These are phyloP conservation scores for Triplophysa siluroides DNA, from an alignment of 2,113 vertebrate species.

Conservation along the genomic window DNA sequence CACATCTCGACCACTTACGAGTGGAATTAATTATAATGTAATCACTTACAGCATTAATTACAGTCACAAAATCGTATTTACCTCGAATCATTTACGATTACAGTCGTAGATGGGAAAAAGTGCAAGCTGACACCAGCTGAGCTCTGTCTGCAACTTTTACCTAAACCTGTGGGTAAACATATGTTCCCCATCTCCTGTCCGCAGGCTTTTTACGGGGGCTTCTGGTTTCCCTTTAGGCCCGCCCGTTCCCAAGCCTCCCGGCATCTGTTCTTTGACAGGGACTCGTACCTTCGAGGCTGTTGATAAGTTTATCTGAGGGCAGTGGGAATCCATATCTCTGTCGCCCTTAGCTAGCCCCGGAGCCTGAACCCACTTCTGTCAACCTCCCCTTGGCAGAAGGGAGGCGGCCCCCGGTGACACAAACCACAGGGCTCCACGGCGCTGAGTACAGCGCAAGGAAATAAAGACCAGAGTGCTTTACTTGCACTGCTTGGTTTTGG, in stretches of 20 bases:
- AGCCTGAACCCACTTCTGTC: constrained; percentile 53
- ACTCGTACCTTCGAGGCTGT: constrained; percentile 43
- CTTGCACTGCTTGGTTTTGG: not conserved
- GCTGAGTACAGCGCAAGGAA: constrained; percentile 19
- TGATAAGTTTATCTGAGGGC: constrained; percentile 61
- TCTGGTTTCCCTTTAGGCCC: constrained; percentile 39
- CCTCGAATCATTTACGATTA: constrained; percentile 14
- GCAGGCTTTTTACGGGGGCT: constrained; percentile 37
- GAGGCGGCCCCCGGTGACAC: constrained; percentile 8
- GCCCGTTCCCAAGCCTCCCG: constrained; percentile 47
- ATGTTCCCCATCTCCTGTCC: constrained; percentile 8
- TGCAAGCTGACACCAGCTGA: not conserved
- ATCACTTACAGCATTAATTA: constrained; percentile 33
- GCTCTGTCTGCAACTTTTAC: not conserved
- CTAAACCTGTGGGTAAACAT: constrained; percentile 7
- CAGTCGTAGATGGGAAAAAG: not conserved
- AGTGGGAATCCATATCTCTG: constrained; percentile 60
- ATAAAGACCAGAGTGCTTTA: constrained; percentile 7
- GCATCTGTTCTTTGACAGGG: constrained; percentile 54
- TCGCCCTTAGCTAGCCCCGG: constrained; percentile 56
- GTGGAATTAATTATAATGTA: constrained; percentile 28
- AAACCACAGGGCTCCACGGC: constrained; percentile 3
- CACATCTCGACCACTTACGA: constrained; percentile 1
- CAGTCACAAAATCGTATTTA: constrained; percentile 25
- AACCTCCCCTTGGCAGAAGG: constrained; percentile 13